Base-by-base conservation (phyloP, 2,888 invertebrate genomes). In the Chrysopilus asiliformis region DNA sequence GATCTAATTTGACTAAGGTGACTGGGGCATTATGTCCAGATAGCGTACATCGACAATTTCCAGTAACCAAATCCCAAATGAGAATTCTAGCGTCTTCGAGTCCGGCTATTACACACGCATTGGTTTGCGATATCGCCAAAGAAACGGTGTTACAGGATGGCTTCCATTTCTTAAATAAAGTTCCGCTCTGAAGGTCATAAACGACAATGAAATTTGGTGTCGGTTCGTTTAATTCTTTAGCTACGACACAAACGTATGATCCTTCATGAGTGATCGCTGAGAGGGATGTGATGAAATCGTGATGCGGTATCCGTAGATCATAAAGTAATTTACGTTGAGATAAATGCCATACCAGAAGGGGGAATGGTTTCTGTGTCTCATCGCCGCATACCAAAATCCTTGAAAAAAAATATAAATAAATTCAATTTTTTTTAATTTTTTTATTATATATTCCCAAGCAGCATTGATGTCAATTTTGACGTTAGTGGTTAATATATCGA, bases 341-440 rank as follows among this genome's bases (percentile, higher is more conserved):
- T 44, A 90, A 67, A 50, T 86, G 85, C 89, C 89, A 90, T 22
- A 90, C 89, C 29, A 90, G 71, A 44, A 90, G 65, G 0, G 87
- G 87, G 60, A 87, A 89, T 13, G 89, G 89, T 57, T 87, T 89
- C 61, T 89, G 87, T 2, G 87, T 87, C 66, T 89, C 89, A 59
- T 90, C 89, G 6, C 89, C 89, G 56, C 89, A 89, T 2, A 89
- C 87, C 43, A 87, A 68, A 35, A 86, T 75, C 54, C 84, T 81
- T 53, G 14, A 60, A 59, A 36, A 17, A 41, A 31, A 24, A 15
- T 20, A 13, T 27, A 27, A 22, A 24, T 24, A 8, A 22, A 8
- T 10, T 8, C 10, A 22, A 22, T 22, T 17, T 20, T 7, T 17
- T n/a, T 8, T 15, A 13, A 26, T 25, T 39, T 29, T 28, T 12